Conservation (phyloP, 2,797 vertebrate species). For the Phrynocephalus vlangalii region DNA sequence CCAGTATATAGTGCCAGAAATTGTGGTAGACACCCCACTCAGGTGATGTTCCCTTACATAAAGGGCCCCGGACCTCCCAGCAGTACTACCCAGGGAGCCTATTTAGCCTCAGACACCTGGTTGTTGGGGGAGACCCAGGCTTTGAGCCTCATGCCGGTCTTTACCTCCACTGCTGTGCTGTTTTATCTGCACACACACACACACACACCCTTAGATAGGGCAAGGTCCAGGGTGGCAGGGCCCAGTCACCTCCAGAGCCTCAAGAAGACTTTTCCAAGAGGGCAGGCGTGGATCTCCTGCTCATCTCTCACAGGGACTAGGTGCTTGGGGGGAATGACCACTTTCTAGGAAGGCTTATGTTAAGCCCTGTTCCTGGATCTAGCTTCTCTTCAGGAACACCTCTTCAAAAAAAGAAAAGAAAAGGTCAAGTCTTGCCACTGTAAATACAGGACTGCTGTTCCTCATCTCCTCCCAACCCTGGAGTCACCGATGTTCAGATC, state of each 20-base stretch:
- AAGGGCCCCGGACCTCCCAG: background rate
- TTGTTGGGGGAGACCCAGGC: too few species aligned
- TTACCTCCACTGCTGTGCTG: background rate
- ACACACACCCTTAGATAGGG: too few species aligned
- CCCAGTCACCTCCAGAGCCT: background rate
- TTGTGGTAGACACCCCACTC: background rate
- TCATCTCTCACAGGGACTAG: background rate
- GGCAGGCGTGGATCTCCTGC: background rate
- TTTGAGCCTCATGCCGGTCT: background rate
- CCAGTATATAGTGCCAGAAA: constrained; percentile 13
- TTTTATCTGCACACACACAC: background rate
- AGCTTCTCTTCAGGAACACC: background rate
- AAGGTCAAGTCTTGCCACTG: background rate
- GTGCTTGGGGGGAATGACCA: background rate
- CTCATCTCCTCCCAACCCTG: background rate
- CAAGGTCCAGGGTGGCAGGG: background rate
- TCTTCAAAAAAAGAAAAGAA: background rate
- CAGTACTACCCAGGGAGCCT: background rate
- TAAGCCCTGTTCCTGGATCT: background rate
- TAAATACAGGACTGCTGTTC: background rate
- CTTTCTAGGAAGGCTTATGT: background rate
- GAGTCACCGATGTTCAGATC: background rate
- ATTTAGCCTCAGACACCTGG: background rate
- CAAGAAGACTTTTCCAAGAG: background rate
- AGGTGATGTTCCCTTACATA: background rate